These are phyloP conservation scores for Drosophila ochracea DNA, from an alignment of 2,888 invertebrate genomes.

Conservation along the genomic window DNA sequence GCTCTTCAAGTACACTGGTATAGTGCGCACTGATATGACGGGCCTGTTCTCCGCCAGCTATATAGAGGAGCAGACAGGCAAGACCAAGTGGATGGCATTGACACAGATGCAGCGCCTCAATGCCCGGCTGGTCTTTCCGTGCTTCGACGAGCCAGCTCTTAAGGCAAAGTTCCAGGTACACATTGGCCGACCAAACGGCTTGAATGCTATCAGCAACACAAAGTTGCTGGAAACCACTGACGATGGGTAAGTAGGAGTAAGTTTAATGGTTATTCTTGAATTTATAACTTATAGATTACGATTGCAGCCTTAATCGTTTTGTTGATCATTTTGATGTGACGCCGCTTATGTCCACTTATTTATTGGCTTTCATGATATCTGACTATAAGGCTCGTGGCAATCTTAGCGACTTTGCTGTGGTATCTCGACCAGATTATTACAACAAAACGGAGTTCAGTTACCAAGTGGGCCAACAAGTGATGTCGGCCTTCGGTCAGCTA, in stretches of 20 bases:
- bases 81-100: slow-evolving; percentile 85
- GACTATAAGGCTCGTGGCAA: slow-evolving; percentile 83
- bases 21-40: slow-evolving; percentile 84
- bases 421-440: slow-evolving; percentile 88
- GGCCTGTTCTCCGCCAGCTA: slow-evolving; percentile 79
- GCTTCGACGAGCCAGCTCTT: slow-evolving; percentile 90
- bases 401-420: slow-evolving; percentile 85
- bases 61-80: slow-evolving; percentile 49
- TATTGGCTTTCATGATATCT: slow-evolving; percentile 92
- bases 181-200: slow-evolving; percentile 86
- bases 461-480: slow-evolving; percentile 47
- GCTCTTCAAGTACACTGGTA: slow-evolving; percentile 85
- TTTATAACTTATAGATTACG: slow-evolving; percentile 1
- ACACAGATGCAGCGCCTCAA: slow-evolving; percentile 89
- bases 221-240: slow-evolving; percentile 39
- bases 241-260: slow-evolving; percentile 56
- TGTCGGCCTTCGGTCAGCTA: slow-evolving; percentile 87
- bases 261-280: not conserved
- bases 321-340: slow-evolving; percentile 83
- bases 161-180: slow-evolving; percentile 89
- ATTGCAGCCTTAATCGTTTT: slow-evolving; percentile 56
- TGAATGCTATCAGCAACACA: slow-evolving; percentile 81
- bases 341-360: slow-evolving; percentile 91
- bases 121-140: slow-evolving; percentile 90
- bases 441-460: slow-evolving; percentile 89